Evolutionary conservation across 2,797 vertebrate genomes (phyloP), one percentile per base, ranked within the genome.

Genomic region (Halcyon leucocephala): DNA sequence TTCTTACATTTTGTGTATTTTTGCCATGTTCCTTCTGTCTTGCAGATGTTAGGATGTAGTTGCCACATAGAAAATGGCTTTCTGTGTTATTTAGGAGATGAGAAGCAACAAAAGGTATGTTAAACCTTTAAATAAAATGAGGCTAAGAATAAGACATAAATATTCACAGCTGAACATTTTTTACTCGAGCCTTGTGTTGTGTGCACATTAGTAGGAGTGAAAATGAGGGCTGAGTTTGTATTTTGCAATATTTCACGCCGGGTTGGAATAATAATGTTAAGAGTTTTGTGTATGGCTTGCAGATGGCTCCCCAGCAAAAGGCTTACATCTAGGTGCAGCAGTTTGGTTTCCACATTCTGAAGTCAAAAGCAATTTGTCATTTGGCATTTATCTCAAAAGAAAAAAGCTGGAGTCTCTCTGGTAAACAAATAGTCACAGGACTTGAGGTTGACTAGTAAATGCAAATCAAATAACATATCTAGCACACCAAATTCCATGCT

Each of bases 301-400:
- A 86, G 87, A 72, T 65, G 42, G 42, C 39, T 95, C 61, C 42
- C 5, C 66, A 67, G n/a, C 24, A 49, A 70, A 91, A 90, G 25
- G 4, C n/a, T 60, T 72, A 31, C 5, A 24, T 4, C 4, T 51
- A 52, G 46, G 37, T 46, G 49, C 57, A 92, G 64, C 33, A 7
- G n/a, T 62, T 92, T 0, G 0, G 29, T 83, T 74, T 89, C 82
- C 21, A 6, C 25, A 65, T 29, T 72, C 69, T 55, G 33, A 61
- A 93, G 58, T 87, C 58, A 82, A 77, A 79, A 90, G 37, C 71
- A 95, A 92, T 83, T 88, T 1, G 3, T 42, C 54, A 51, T 72
- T 66, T 93, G 84, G 48, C 60, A 89, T 91, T 96, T 82, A 72
- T 95, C 93, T 89, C 29, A 76, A 71, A 92, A 65, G 17, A 78